Evolutionary conservation across 2,797 vertebrate species (phyloP).

Genomic region (Typhlichthys eigenmanni): DNA sequence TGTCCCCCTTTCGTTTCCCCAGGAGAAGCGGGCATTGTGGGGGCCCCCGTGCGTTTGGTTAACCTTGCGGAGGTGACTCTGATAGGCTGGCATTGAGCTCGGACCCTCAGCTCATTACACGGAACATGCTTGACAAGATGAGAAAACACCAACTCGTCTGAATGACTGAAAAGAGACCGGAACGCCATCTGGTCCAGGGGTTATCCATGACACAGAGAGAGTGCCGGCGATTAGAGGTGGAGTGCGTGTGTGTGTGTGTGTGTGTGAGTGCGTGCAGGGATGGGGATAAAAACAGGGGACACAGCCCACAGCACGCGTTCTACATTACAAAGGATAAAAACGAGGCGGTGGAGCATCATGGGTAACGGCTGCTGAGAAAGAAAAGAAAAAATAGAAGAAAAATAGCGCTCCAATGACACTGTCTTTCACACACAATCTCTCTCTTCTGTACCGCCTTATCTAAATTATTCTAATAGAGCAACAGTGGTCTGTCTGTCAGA

Average conservation of each 20-base stretch:
- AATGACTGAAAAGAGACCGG: slow-evolving; percentile 81
- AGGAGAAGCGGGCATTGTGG: slow-evolving; percentile 67
- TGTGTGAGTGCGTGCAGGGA: slow-evolving; percentile 19
- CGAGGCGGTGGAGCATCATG: neutral
- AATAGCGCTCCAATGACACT: neutral
- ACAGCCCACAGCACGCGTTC: slow-evolving; percentile 36
- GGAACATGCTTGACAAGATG: slow-evolving; percentile 84
- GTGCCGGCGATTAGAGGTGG: slow-evolving; percentile 52
- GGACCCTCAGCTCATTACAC: slow-evolving; percentile 80
- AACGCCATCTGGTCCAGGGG: slow-evolving; percentile 80
- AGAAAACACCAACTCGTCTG: slow-evolving; percentile 78
- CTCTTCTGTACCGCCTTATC: slow-evolving; percentile 28
- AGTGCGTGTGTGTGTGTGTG: slow-evolving; percentile 13
- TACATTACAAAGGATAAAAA: slow-evolving; percentile 30
- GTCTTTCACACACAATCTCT: slow-evolving; percentile 35
- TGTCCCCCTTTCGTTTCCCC: slow-evolving; percentile 68
- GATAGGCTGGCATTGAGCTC: slow-evolving; percentile 72
- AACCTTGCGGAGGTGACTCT: slow-evolving; percentile 74
- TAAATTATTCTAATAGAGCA: slow-evolving; percentile 31
- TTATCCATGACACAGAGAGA: slow-evolving; percentile 41
- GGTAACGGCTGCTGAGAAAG: neutral
- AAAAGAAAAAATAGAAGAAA: slow-evolving; percentile 10
- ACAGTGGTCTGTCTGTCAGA: slow-evolving; percentile 39
- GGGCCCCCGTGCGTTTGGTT: slow-evolving; percentile 67
- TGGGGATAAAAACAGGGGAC: slow-evolving; percentile 27